Evolutionary conservation across 2,113 vertebrate species (phyloP), one percentile per base, ranked within the genome.

Genomic region (Delphinus delphis): DNA sequence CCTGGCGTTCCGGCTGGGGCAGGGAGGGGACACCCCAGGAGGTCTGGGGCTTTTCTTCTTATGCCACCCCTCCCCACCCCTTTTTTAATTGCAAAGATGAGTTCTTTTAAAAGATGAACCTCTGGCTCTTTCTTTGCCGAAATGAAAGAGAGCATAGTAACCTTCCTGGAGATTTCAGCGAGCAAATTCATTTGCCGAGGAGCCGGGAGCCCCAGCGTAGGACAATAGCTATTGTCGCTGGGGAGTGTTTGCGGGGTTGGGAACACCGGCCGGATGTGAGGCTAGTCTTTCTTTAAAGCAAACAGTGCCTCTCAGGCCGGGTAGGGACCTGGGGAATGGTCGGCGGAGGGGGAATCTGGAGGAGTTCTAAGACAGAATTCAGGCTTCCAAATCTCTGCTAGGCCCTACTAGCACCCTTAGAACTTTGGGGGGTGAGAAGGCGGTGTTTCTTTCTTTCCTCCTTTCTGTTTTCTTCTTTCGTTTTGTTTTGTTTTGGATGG

Each of bases 151-250:
- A 62, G 36, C 62, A 4, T 76, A 15, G 53, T 71, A 82, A 85
- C 81, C 93, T 92, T 88, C 53, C 96, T 50, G 85, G 95, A 93
- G 60, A 93, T 97, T 90, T 87, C 63, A 84, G 80, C 53, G 36
- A 83, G 90, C 88, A 67, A 90, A 94, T 74, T 88, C 85, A 74
- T 88, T 93, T 31, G 62, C 94, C 1, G 7, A 8, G 47, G 71
- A 84, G 36, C 80, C 0, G 53, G 36, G 81, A 90, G 85, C 88
- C 82, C 63, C 80, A 5, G 80, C 53, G 81, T n/a, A 38, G 96
- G 97, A 97, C 97, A 96, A 96, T 97, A 81, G 93, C 97, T 96
- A 80, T 96, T 93, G 96, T 97, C 36, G 26, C 50, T 71, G 63
- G 68, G 67, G 89, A 95, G 90, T 80, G 63, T 96, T 94, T 83